A percentile compares a stretch with the other conserved stretches of the same genome.
These are phyloP conservation scores for Teleogryllus occipitalis DNA, from an alignment of 1,140 invertebrate species.

Conservation along the genomic window DNA sequence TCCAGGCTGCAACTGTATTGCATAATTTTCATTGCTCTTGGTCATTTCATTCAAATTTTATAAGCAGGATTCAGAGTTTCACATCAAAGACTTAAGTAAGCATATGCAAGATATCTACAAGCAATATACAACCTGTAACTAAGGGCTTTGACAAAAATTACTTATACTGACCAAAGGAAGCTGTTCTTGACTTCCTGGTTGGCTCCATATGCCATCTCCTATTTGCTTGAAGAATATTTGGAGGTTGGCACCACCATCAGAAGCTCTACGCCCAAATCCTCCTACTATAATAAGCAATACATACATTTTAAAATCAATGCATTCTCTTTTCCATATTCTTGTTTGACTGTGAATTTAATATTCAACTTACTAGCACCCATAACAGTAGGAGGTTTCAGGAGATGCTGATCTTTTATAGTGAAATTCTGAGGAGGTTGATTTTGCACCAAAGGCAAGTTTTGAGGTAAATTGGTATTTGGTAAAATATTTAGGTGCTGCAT, in stretches of 20 bases:
- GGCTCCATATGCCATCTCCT: conserved; percentile 48
- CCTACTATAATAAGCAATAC: conserved; percentile 44
- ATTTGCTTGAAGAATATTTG: conserved; percentile 63
- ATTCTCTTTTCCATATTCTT: neutral
- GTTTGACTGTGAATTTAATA: neutral
- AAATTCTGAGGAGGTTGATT: conserved; percentile 74
- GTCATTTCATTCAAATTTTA: no score
- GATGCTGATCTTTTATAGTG: conserved; percentile 85
- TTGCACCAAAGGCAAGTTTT: conserved; percentile 64
- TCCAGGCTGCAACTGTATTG: conserved; percentile 35
- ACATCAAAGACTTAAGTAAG: no score
- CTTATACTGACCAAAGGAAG: conserved; percentile 37
- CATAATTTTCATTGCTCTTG: neutral
- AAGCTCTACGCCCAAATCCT: conserved; percentile 81
- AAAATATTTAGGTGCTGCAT: conserved; percentile 38
- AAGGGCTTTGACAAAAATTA: no score
- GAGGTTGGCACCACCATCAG: conserved; percentile 91
- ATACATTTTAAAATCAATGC: neutral
- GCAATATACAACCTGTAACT: no score
- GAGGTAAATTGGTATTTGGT: conserved; percentile 57
- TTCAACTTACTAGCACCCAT: conserved; percentile 68
- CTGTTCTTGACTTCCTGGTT: conserved; percentile 55
- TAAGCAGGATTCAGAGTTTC: no score
- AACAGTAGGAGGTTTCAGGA: conserved; percentile 82
- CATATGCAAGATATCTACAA: no score